phyloP scores from a whole-genome alignment of 92 coral and sea anemone species.

The Ricordea florida region DNA sequence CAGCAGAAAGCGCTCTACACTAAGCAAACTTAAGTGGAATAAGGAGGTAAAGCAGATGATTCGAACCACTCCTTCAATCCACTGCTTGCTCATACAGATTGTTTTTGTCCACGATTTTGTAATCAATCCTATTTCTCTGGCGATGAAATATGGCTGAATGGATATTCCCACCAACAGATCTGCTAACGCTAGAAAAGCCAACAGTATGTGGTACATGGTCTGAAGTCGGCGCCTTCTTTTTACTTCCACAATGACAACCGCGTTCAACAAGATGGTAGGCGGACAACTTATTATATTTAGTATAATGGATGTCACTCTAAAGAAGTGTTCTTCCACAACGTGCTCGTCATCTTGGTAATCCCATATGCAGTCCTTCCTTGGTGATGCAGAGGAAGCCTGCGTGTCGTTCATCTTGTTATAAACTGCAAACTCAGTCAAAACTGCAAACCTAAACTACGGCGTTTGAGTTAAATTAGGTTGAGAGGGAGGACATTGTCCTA shows the following conservation, averaged over 20 bases:
- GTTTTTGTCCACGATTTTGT: too few relatives aligned
- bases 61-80: too few relatives aligned
- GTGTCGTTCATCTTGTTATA: too few relatives aligned
- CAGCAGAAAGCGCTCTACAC: not conserved
- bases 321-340: not conserved
- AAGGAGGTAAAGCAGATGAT: not conserved
- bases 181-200: constrained; percentile 5
- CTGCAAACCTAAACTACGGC: not conserved
- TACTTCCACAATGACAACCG: not conserved
- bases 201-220: not conserved
- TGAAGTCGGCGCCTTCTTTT: not conserved
- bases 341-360: not conserved
- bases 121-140: not conserved
- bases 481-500: too few relatives aligned
- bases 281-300: not conserved
- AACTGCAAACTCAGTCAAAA: not conserved
- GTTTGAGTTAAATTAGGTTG: too few relatives aligned
- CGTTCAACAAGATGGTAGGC: not conserved
- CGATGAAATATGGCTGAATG: not conserved
- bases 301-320: not conserved
- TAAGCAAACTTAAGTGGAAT: not conserved
- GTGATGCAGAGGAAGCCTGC: not conserved
- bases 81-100: too few relatives aligned
- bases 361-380: not conserved
- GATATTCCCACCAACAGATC: not conserved